Percentiles rank a stretch among this genome's conserved stretches.
Evolutionary conservation across 2,888 invertebrate genomes (phyloP).

Genomic region (Chloroclysta siterata): DNA sequence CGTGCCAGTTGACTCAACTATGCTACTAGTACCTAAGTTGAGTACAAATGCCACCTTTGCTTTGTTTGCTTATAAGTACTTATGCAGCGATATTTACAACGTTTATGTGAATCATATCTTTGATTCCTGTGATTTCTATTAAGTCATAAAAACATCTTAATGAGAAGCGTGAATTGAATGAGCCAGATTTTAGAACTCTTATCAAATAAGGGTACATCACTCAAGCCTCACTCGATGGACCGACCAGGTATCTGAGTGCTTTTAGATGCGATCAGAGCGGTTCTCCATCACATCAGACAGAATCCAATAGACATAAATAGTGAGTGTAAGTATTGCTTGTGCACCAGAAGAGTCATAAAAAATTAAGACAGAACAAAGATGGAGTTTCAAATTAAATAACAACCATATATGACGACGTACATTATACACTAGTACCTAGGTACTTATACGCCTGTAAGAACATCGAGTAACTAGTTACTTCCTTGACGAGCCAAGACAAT

Average conservation of each 20-base stretch:
- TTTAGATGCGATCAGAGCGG: no score
- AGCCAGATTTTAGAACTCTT: neutral
- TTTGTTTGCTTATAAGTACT: slow-evolving; percentile 26
- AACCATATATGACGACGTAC: no score
- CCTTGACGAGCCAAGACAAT: slow-evolving; percentile 31
- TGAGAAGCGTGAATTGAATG: neutral
- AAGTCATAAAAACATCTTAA: slow-evolving; percentile 4
- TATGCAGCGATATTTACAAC: slow-evolving; percentile 19
- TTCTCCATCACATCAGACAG: no score
- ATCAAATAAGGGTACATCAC: no score
- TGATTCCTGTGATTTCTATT: slow-evolving; percentile 17
- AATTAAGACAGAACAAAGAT: no score
- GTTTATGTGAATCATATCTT: slow-evolving; percentile 34
- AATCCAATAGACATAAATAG: no score
- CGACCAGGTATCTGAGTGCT: no score
- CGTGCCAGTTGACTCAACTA: slow-evolving; percentile 34
- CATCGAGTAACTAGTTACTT: slow-evolving; percentile 26
- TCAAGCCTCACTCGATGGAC: no score
- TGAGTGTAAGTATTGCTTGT: no score
- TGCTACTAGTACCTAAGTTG: slow-evolving; percentile 5
- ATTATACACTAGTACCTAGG: no score
- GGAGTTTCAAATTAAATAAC: no score
- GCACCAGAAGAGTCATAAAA: no score
- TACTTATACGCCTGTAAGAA: slow-evolving; percentile 5
- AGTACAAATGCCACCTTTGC: slow-evolving; percentile 13